Evolutionary conservation across 2,797 vertebrate species (phyloP), one percentile per base, ranked within the genome.

Genomic region (Sarcophilus harrisii): DNA sequence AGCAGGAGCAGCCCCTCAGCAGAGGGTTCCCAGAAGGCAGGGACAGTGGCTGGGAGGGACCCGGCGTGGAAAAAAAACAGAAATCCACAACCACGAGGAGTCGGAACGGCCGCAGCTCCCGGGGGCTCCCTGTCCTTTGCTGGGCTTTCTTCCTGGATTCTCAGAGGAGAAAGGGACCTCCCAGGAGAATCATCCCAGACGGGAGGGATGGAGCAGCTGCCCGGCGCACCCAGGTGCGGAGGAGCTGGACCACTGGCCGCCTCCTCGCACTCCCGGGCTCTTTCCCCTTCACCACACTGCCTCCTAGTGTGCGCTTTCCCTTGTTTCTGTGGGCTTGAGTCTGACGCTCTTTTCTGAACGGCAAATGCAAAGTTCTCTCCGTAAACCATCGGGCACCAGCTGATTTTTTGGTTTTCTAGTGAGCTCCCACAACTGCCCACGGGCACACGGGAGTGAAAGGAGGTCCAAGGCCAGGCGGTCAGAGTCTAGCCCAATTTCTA

Each of bases 181-280:
- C 0, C 5, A 38, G 14, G n/a, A 38, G 1, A 14, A 16, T 32
- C 32, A 0, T 38, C n/a, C n/a, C 18, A 54, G 52, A 54, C 93
- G 38, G 92, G 57, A 96, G 90, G 92, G 55, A 95, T 93, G 60
- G 92, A 95, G 45, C 21, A 91, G n/a, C 90, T 92, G 94, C 3
- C 90, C 21, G 45, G 55, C 12, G 60, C 55, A 92, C 1, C 62
- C 58, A 96, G 45, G 38, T 52, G 9, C 27, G 29, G 59, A 95
- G 91, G 21, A 60, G n/a, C 16, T 2, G 18, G 66, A 3, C 5
- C 32, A 14, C n/a, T 38, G 6, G 18, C 57, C 2, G 11, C 57
- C 57, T 57, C 57, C n/a, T 6, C n/a, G 16, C 16, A 6, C n/a
- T 73, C 16, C n/a, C 21, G 16, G 16, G 73, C 14, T 45, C 9